phyloP scores from a whole-genome alignment of 1,140 invertebrate genomes.

The Venustaconcha ellipsiformis region DNA sequence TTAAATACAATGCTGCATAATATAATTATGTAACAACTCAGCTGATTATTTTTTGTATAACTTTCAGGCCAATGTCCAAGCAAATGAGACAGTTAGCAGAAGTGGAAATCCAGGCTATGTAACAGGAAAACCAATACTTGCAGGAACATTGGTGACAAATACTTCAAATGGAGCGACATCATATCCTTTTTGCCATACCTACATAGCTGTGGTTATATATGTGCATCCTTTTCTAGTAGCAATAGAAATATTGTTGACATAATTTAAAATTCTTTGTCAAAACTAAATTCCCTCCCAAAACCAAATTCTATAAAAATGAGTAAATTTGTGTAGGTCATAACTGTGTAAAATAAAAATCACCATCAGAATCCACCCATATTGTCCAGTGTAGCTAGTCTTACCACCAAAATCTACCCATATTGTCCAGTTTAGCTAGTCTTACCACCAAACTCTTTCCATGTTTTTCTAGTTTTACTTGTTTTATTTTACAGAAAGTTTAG shows the following conservation, averaged over 20 bases:
- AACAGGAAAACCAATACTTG: slow-evolving; percentile 74
- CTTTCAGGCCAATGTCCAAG: too few relatives aligned
- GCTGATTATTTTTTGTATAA: too few relatives aligned
- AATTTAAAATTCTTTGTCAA: not conserved
- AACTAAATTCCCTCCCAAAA: not conserved
- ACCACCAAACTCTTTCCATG: too few relatives aligned
- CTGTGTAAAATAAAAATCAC: too few relatives aligned
- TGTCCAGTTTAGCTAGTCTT: too few relatives aligned
- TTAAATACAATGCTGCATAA: too few relatives aligned
- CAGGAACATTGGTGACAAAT: slow-evolving; percentile 54
- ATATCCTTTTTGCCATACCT: slow-evolving; percentile 6
- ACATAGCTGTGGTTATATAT: not conserved
- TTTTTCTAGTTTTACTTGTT: too few relatives aligned
- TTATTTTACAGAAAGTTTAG: too few relatives aligned
- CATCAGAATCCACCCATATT: too few relatives aligned
- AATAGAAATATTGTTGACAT: not conserved
- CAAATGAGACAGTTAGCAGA: slow-evolving; percentile 49
- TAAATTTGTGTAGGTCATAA: not conserved
- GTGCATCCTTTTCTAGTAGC: not conserved
- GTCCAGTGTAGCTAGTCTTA: too few relatives aligned
- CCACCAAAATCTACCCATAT: too few relatives aligned
- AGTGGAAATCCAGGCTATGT: slow-evolving; percentile 80
- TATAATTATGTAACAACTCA: too few relatives aligned
- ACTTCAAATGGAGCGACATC: not conserved
- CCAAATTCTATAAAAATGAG: not conserved